Evolutionary conservation across 2,888 invertebrate species (phyloP).

Genomic region (Mesorhabditis belari): DNA sequence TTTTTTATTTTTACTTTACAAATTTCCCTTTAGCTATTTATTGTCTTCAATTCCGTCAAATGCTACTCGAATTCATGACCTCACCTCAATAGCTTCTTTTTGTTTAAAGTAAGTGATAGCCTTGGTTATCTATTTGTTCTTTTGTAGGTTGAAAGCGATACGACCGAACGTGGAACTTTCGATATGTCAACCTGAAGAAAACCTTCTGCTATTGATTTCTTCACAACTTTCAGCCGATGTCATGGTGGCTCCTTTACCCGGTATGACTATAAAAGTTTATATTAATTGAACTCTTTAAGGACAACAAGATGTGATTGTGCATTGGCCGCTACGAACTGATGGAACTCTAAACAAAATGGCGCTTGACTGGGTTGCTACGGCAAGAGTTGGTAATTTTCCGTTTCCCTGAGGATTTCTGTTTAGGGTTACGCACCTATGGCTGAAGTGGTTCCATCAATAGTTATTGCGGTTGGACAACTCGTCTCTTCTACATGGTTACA

Average conservation of each 20-base stretch:
- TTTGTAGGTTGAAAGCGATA: background rate
- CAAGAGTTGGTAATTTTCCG: background rate
- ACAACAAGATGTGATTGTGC: background rate
- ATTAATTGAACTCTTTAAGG: background rate
- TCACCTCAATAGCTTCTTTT: background rate
- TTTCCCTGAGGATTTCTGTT: too few species aligned
- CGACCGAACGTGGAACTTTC: background rate
- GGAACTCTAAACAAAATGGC: background rate
- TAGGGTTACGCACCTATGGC: too few species aligned
- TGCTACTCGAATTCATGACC: background rate
- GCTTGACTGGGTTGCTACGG: background rate
- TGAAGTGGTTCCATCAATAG: background rate
- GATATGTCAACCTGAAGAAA: background rate
- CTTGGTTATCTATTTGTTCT: too few species aligned
- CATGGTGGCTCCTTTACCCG: background rate
- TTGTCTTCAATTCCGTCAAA: background rate
- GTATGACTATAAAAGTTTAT: background rate
- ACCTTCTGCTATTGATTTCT: background rate
- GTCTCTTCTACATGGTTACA: background rate
- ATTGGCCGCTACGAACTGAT: background rate
- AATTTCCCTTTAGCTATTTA: background rate
- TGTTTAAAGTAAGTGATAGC: background rate
- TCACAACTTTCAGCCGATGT: background rate
- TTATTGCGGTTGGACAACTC: background rate
- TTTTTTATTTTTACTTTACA: background rate